Evolutionary conservation across 2,888 invertebrate genomes (phyloP), one percentile per base, ranked within the genome.

Genomic region (Sussaba pulchella): DNA sequence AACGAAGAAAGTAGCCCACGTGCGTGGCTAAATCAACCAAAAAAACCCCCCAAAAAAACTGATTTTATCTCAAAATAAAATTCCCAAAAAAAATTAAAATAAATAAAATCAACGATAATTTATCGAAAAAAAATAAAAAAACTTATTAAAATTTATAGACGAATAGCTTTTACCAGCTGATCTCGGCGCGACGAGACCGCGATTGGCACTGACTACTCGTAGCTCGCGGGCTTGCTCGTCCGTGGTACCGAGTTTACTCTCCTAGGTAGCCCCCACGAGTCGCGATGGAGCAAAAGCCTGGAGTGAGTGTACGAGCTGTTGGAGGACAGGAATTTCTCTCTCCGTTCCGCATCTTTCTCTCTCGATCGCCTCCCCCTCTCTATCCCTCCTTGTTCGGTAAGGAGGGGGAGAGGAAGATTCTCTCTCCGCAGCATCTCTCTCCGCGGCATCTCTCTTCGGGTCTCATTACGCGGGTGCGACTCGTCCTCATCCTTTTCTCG

Each of bases 171-270:
- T 72, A 61, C 63, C 66, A 19, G 70, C 26, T 66, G 71, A 59
- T 80, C 71, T 80, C 75, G 61, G 80, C 80, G 71, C 71, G 80
- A 80, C 71, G 80, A 80, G 80, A 80, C 80, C 80, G 75, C 80
- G 80, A 75, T 75, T 80, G 80, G 71, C 80, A 80, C 80, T 80
- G 80, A 80, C 74, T 31, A 24, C 72, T 67, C 57, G 59, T 67
- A 59, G 45, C 41, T 39, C 21, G 36, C 69, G 67, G 45, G 61
- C n/a, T 61, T 47, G 19, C 69, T 69, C 69, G 50, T 43, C 61
- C n/a, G 66, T 66, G 41, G 70, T 71, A 67, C 79, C 26, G 36
- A 59, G 67, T 71, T 71, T 75, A 75, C 70, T 54, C 71, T 43
- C 52, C 61, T 66, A 43, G 50, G 57, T 31, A 47, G 52, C 66